Percentiles rank a stretch among this genome's conserved stretches.
Conservation (phyloP, 2,888 invertebrate species). For the Cryptophagus acutangulus region DNA sequence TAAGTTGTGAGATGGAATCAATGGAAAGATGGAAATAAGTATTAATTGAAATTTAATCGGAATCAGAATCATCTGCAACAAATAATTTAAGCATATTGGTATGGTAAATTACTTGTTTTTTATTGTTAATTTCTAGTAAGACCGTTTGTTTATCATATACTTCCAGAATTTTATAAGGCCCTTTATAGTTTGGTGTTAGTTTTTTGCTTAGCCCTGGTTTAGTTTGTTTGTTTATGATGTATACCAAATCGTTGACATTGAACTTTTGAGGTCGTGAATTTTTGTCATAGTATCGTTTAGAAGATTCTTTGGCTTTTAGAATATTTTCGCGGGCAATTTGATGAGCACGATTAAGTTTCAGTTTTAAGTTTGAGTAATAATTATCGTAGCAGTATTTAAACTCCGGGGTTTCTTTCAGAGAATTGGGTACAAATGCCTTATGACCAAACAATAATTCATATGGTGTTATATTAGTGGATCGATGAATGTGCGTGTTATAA, state of each 20-base stretch:
- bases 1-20: too few relatives aligned
- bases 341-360: slow-evolving; percentile 25
- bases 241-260: slow-evolving; percentile 13
- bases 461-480: slow-evolving; percentile 35
- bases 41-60: too few relatives aligned
- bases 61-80: slow-evolving; percentile 4
- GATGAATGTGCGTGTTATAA: slow-evolving; percentile 34
- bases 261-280: slow-evolving; percentile 13
- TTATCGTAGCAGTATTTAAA: slow-evolving; percentile 25
- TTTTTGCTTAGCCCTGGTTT: slow-evolving; percentile 14
- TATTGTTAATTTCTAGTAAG: slow-evolving; percentile 3
- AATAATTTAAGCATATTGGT: slow-evolving; percentile 5
- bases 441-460: slow-evolving; percentile 39
- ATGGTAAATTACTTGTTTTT: slow-evolving; percentile 9
- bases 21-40: too few relatives aligned
- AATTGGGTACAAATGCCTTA: slow-evolving; percentile 33
- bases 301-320: slow-evolving; percentile 26
- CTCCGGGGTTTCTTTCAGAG: slow-evolving; percentile 19
- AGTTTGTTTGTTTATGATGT: slow-evolving; percentile 11
- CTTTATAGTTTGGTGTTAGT: slow-evolving; percentile 18
- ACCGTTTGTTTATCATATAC: slow-evolving; percentile 6
- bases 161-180: slow-evolving; percentile 13
- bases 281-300: slow-evolving; percentile 28
- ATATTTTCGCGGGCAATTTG: slow-evolving; percentile 26
- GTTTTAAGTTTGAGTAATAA: slow-evolving; percentile 24